Evolutionary conservation across 2,797 vertebrate genomes (phyloP).

Genomic region (Cynodonichthys magdalenae): DNA sequence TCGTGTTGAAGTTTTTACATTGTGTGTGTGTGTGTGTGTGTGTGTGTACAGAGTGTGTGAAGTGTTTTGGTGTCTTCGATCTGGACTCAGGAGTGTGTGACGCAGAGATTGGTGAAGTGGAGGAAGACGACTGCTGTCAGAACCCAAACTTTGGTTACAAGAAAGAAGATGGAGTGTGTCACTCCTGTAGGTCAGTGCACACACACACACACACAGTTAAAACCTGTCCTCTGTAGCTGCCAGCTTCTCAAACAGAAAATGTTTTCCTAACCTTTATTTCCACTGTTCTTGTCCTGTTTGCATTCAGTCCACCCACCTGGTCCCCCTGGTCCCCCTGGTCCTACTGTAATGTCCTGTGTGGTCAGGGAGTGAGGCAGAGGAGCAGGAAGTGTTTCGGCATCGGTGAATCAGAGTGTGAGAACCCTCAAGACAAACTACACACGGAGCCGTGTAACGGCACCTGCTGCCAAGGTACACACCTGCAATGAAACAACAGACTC

Average conservation of each 20-base stretch:
- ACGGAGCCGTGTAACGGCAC: conserved; percentile 27
- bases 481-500: neutral
- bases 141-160: conserved; percentile 48
- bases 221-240: neutral
- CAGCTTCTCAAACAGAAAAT: neutral
- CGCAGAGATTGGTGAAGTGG: conserved; percentile 47
- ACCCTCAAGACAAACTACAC: rapidly evolving
- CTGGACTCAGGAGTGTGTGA: conserved; percentile 31
- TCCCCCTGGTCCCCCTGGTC: conserved; percentile 63
- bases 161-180: conserved; percentile 34
- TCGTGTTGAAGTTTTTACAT: too few species aligned
- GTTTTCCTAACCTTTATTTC: neutral
- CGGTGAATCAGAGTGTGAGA: conserved; percentile 22
- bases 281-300: neutral
- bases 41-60: conserved; percentile 41
- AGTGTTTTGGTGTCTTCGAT: conserved; percentile 45
- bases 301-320: conserved; percentile 40
- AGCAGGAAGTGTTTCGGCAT: conserved; percentile 45
- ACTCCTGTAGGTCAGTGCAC: conserved; percentile 60
- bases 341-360: conserved; percentile 49
- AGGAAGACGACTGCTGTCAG: conserved; percentile 58
- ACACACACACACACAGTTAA: neutral
- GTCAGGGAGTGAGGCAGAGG: conserved; percentile 54
- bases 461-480: conserved; percentile 56
- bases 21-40: conserved; percentile 21